A percentile compares a stretch with the other conserved stretches of the same genome.
Evolutionary conservation across 1,140 invertebrate genomes (phyloP).

Genomic region (Venustaconcha ellipsiformis): DNA sequence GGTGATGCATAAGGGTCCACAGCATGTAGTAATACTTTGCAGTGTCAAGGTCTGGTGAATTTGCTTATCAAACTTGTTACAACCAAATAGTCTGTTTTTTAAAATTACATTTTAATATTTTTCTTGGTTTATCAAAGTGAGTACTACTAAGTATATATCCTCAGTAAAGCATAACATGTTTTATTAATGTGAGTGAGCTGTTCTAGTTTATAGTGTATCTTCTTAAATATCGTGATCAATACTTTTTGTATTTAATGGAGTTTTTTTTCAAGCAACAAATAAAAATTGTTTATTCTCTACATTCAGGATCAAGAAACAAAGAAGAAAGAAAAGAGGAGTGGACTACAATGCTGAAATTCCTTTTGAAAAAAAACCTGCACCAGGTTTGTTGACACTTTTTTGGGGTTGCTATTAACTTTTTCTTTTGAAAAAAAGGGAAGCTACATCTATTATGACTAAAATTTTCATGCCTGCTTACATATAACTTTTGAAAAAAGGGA

Average conservation of each 20-base stretch:
- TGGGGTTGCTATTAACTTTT: not conserved
- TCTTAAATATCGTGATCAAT: not conserved
- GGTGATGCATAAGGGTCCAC: too few relatives aligned
- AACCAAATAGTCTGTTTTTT: too few relatives aligned
- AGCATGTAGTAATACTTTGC: too few relatives aligned
- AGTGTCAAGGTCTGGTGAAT: too few relatives aligned
- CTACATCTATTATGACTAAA: not conserved
- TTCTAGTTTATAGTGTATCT: not conserved
- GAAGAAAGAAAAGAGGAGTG: conserved; percentile 75
- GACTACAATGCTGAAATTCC: conserved; percentile 99
- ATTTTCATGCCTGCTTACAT: not conserved
- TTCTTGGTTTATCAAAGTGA: not conserved
- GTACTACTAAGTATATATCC: not conserved
- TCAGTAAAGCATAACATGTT: not conserved
- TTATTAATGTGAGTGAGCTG: not conserved
- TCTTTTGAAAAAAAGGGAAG: not conserved
- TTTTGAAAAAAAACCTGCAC: conserved; percentile 93
- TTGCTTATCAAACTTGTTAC: too few relatives aligned
- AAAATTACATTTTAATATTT: too few relatives aligned
- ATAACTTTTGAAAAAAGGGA: not conserved
- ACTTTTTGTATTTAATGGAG: too few relatives aligned
- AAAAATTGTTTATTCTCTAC: not conserved
- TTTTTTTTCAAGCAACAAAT: not conserved
- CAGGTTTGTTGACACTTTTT: conserved; percentile 67
- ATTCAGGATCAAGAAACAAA: conserved; percentile 62